Evolutionary conservation across 1,140 invertebrate species (phyloP).

Genomic region (Pomacea maculata): DNA sequence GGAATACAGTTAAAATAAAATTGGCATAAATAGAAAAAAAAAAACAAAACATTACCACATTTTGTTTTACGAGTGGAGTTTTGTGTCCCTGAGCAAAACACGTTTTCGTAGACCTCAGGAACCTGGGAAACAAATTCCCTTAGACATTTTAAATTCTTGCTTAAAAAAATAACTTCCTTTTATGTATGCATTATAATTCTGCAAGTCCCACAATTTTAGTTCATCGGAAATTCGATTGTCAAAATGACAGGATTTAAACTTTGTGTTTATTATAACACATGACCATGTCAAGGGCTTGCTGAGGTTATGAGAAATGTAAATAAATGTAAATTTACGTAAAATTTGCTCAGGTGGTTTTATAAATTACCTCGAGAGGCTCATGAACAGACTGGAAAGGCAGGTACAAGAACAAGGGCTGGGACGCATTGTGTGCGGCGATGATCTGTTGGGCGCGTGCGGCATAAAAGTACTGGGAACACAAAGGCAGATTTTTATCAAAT

Average conservation of each 20-base stretch:
- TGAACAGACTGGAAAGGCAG: conserved; percentile 54
- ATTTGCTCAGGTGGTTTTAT: background rate
- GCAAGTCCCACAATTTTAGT: background rate
- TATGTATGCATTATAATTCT: background rate
- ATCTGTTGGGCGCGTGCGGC: conserved; percentile 21
- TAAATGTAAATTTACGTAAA: background rate
- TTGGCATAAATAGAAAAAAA: background rate
- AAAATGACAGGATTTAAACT: background rate
- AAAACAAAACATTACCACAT: background rate
- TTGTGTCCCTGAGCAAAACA: background rate
- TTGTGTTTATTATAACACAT: background rate
- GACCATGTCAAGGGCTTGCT: background rate
- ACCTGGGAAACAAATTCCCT: background rate
- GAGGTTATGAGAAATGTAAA: background rate
- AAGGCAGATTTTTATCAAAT: background rate
- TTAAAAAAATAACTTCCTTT: background rate
- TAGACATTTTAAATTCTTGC: background rate
- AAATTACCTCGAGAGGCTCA: conserved; percentile 49
- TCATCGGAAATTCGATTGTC: background rate
- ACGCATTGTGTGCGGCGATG: conserved; percentile 25
- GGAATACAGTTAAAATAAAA: too few species aligned
- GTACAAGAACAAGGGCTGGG: conserved; percentile 47
- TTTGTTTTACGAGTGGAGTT: background rate
- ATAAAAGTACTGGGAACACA: conserved; percentile 22
- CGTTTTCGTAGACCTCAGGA: conserved; percentile 1